Conservation (phyloP, 2,113 vertebrate species). For the Bolborhynchus lineola region DNA sequence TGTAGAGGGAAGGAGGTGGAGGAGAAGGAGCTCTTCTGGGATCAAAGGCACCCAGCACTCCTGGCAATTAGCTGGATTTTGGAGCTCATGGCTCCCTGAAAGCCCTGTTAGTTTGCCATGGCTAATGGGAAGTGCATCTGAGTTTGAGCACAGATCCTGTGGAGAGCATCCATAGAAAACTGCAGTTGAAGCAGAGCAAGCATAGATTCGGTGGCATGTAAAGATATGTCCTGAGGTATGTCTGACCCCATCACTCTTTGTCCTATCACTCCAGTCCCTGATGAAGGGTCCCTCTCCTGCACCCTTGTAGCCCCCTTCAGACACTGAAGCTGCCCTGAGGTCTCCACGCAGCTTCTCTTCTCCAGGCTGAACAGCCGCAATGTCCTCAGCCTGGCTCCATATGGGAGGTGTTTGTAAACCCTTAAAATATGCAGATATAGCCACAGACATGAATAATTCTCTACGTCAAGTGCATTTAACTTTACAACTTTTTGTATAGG, state of each 20-base stretch:
- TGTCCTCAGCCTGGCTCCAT: neutral
- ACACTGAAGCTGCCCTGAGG: neutral
- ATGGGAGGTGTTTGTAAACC: neutral
- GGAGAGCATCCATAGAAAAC: neutral
- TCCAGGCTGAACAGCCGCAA: neutral
- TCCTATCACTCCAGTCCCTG: neutral
- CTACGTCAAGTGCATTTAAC: rapidly evolving
- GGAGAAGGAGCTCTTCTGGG: neutral
- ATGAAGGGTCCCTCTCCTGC: neutral
- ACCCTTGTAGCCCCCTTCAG: neutral
- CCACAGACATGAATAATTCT: neutral
- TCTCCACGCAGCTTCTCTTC: neutral
- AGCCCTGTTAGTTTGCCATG: neutral
- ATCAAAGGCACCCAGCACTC: neutral
- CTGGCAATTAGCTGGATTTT: neutral
- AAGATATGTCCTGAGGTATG: neutral
- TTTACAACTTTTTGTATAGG: neutral
- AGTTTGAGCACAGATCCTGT: neutral
- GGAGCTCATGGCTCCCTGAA: neutral
- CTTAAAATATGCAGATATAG: neutral
- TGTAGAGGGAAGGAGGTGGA: neutral
- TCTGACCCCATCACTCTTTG: neutral
- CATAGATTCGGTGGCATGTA: neutral
- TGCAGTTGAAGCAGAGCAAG: neutral
- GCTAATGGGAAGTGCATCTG: neutral